phyloP scores from a whole-genome alignment of 2,797 vertebrate species.

The Myotis pilosus region DNA sequence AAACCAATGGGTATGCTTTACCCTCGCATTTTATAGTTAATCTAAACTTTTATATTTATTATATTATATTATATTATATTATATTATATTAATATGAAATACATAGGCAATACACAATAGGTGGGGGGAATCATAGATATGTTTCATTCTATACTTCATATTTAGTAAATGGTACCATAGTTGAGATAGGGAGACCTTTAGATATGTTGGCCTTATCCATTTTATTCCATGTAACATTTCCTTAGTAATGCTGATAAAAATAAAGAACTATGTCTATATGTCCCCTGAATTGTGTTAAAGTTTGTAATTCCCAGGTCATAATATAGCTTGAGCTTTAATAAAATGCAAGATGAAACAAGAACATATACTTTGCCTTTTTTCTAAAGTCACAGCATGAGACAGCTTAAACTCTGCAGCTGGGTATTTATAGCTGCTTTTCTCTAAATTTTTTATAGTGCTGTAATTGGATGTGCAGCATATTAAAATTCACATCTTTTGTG shows the following conservation, averaged over 20 bases:
- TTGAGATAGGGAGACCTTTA: neutral
- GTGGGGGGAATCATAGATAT: neutral
- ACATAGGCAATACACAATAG: neutral
- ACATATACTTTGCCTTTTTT: neutral
- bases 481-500: slow-evolving; percentile 30
- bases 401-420: slow-evolving; percentile 6
- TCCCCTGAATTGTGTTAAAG: neutral
- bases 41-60: neutral
- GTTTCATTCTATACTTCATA: neutral
- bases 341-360: slow-evolving; percentile 6
- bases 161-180: neutral
- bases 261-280: neutral
- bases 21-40: neutral
- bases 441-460: neutral
- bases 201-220: neutral
- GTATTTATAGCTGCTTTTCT: neutral
- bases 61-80: neutral
- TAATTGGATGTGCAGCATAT: neutral
- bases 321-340: slow-evolving; percentile 9
- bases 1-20: neutral
- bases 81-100: neutral
- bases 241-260: neutral
- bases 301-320: slow-evolving; percentile 14
- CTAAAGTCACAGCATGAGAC: neutral
- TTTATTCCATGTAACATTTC: neutral